Conservation (phyloP, 2,797 vertebrate species). For the Anomalospiza imberbis region DNA sequence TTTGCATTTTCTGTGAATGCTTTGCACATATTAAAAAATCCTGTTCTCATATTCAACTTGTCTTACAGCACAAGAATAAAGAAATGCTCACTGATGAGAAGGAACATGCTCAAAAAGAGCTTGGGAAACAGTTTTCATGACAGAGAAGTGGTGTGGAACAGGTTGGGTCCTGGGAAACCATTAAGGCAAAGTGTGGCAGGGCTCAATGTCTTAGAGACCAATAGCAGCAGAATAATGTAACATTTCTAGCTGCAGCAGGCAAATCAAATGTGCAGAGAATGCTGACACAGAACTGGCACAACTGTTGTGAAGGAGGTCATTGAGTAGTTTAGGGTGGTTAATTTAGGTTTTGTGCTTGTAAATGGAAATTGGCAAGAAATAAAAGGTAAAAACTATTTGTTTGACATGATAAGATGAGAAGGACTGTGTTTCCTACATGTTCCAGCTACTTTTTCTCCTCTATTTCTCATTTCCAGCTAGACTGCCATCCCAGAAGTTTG, state of each 20-base stretch:
- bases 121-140: neutral
- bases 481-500: neutral
- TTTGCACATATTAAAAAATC: neutral
- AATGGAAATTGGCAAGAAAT: neutral
- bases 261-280: neutral
- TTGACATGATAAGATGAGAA: neutral
- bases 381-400: neutral
- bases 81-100: neutral
- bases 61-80: neutral
- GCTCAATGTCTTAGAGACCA: neutral
- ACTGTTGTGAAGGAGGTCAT: neutral
- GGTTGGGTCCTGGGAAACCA: neutral
- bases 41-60: neutral
- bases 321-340: neutral
- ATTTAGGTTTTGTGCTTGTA: neutral
- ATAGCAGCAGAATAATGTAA: neutral
- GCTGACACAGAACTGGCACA: neutral
- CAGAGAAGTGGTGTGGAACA: neutral
- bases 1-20: neutral
- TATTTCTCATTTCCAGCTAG: neutral
- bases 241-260: neutral
- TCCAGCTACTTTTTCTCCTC: neutral
- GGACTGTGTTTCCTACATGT: neutral
- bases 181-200: neutral
- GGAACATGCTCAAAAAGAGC: neutral